These are phyloP conservation scores for Pterobdella sp. DNA, from an alignment of 2,888 invertebrate species.

Conservation along the genomic window DNA sequence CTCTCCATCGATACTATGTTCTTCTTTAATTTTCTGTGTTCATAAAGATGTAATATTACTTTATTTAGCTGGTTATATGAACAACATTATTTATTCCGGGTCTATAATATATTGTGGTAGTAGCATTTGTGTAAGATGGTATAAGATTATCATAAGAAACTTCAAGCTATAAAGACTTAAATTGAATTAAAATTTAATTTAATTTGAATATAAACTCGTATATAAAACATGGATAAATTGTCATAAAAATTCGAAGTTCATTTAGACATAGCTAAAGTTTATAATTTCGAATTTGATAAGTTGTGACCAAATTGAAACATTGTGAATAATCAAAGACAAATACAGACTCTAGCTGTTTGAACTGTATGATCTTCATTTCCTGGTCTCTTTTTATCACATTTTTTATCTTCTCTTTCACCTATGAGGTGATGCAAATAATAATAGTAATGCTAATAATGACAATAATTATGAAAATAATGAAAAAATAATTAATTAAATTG, in stretches of 20 bases:
- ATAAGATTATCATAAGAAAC: not conserved
- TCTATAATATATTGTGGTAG: no score
- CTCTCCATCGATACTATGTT: not conserved
- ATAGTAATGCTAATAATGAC: no score
- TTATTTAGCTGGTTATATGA: not conserved
- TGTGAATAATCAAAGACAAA: no score
- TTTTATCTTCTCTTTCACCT: conserved; percentile 17
- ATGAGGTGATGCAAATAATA: not conserved
- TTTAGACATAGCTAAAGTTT: no score
- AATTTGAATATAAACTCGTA: not conserved
- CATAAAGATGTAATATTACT: no score
- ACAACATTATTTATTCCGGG: no score
- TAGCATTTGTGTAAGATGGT: no score
- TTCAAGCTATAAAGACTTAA: not conserved
- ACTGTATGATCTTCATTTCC: conserved; percentile 13
- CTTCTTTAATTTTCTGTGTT: not conserved
- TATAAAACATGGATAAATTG: not conserved
- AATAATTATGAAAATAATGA: no score
- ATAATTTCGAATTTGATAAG: no score
- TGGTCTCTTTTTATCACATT: conserved; percentile 19
- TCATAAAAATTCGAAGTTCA: no score
- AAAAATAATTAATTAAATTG: no score
- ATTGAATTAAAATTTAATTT: not conserved
- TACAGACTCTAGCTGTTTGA: not conserved
- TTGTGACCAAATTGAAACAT: no score